Conservation (phyloP, 2,113 vertebrate genomes). For the Peromyscus maniculatus region DNA sequence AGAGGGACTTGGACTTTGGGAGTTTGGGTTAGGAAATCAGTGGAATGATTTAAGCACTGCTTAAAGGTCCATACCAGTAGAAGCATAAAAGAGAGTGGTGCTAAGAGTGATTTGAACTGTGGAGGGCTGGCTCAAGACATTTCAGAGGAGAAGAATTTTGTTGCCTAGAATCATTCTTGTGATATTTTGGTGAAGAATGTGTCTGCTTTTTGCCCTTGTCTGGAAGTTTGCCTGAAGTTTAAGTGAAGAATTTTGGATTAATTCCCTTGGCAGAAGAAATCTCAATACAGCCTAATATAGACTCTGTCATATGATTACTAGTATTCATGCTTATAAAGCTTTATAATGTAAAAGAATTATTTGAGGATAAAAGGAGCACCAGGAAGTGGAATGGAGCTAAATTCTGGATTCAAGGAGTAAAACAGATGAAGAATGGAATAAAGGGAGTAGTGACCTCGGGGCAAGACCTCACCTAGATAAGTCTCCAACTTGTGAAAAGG, state of each 20-base stretch:
- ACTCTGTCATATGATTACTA: not conserved
- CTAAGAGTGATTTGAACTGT: not conserved
- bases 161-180: not conserved
- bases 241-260: not conserved
- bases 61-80: not conserved
- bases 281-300: not conserved
- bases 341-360: not conserved
- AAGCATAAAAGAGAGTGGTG: not conserved
- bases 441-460: not conserved
- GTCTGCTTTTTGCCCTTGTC: not conserved
- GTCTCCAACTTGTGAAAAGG: not conserved
- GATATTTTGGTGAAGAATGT: not conserved
- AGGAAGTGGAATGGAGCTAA: not conserved
- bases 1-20: no score
- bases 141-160: not conserved
- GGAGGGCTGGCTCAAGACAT: not conserved
- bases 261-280: not conserved
- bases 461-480: not conserved
- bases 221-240: not conserved
- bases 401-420: not conserved
- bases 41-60: not conserved
- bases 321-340: not conserved
- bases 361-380: no score
- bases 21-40: no score
- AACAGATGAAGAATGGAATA: not conserved